phyloP scores from a whole-genome alignment of 1,140 invertebrate species.

The Aphis craccivora region DNA sequence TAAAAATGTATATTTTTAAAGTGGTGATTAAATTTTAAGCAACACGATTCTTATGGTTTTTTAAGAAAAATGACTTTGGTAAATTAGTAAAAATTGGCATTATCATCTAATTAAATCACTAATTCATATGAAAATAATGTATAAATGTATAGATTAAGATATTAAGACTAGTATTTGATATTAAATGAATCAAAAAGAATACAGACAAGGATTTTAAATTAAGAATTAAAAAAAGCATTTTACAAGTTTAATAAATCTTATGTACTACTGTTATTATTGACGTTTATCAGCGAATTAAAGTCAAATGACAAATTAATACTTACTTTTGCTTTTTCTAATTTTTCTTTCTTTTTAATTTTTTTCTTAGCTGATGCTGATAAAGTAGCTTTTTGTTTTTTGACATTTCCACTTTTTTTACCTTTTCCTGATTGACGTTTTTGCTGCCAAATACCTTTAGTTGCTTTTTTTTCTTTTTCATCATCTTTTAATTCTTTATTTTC shows the following conservation, averaged over 20 bases:
- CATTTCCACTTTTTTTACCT: slow-evolving; percentile 45
- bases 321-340: slow-evolving; percentile 54
- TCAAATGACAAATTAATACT: neutral
- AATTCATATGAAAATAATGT: neutral
- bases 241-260: neutral
- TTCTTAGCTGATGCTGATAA: slow-evolving; percentile 51
- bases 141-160: neutral
- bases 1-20: neutral
- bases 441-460: slow-evolving; percentile 54
- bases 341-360: slow-evolving; percentile 55
- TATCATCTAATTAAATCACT: neutral
- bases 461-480: slow-evolving; percentile 53
- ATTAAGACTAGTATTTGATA: neutral
- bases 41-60: neutral
- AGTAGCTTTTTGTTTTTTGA: slow-evolving; percentile 42
- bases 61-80: neutral
- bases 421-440: slow-evolving; percentile 47
- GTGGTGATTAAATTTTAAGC: neutral
- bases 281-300: neutral
- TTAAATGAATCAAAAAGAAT: neutral
- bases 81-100: neutral
- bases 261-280: neutral
- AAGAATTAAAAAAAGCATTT: neutral
- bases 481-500: slow-evolving; percentile 56
- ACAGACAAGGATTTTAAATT: neutral